These are phyloP conservation scores for Mormyrops attenuatus DNA, from an alignment of 2,797 vertebrate genomes.

Conservation along the genomic window DNA sequence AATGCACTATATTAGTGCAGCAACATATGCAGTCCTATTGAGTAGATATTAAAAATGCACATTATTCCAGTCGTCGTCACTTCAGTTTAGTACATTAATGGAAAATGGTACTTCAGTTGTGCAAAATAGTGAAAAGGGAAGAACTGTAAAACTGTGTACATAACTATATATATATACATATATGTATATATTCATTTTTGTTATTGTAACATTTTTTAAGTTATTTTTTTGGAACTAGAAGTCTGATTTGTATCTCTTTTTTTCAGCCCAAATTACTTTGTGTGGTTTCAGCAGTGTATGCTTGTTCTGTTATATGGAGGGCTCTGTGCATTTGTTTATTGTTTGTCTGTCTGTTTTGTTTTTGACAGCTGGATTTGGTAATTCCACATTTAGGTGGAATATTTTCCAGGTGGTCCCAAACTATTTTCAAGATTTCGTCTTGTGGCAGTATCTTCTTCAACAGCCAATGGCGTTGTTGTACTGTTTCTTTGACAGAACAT, in stretches of 20 bases:
- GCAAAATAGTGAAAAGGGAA: constrained; percentile 34
- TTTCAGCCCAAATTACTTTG: constrained; percentile 59
- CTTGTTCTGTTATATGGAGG: constrained; percentile 56
- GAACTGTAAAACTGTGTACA: constrained; percentile 35
- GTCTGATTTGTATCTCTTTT: constrained; percentile 54
- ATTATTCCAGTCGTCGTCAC: not conserved
- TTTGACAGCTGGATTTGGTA: not conserved
- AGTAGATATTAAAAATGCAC: constrained; percentile 36
- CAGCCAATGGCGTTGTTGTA: too few relatives aligned
- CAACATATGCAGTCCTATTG: constrained; percentile 86
- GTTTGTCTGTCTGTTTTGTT: not conserved
- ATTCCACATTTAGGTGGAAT: not conserved
- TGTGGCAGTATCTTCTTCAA: not conserved
- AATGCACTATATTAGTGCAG: constrained; percentile 99
- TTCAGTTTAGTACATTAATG: constrained; percentile 40
- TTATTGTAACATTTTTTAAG: constrained; percentile 52
- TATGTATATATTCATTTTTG: constrained; percentile 30
- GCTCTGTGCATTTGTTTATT: constrained; percentile 33
- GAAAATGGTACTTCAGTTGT: constrained; percentile 54
- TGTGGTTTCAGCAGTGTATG: constrained; percentile 53
- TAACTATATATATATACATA: not conserved
- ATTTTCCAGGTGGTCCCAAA: constrained; percentile 8
- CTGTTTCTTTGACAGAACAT: not conserved
- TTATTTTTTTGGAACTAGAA: constrained; percentile 52
- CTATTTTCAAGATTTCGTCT: not conserved